Evolutionary conservation across 2,797 vertebrate genomes (phyloP), one percentile per base, ranked within the genome.

Genomic region (Coracias cyanogaster): DNA sequence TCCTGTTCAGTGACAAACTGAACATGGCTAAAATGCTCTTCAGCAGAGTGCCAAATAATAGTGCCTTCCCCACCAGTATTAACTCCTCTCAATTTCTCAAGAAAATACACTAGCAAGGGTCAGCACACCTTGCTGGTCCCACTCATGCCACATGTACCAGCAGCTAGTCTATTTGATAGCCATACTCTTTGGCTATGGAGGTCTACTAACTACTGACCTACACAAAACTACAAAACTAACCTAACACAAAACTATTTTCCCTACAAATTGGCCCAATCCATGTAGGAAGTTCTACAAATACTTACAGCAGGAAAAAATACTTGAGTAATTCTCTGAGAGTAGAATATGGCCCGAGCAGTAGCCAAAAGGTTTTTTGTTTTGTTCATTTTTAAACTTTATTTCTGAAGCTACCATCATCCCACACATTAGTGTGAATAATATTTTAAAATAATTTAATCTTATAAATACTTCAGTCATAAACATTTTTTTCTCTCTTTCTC

Each of bases 131-230:
- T 2, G 7, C 1, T 46, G 52, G 24, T 39, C 39, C 14, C n/a
- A 3, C 29, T 67, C 25, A 7, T 4, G 25, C 12, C 17, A 1
- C 0, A 49, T 1, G 15, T 6, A 21, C 46, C 39, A 85, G 48
- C 29, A 67, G 45, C 16, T 9, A 13, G 28, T 15, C 39, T n/a
- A 12, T 10, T 3, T 24, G 64, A 37, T 17, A 55, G 51, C 14
- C 46, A 16, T 7, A 4, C 5, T 21, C 39, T 43, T n/a, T 54
- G 58, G 24, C 45, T 43, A 2, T 2, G 12, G 46, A 83, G 6
- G 26, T 17, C 19, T 77, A 28, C 6, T 22, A 31, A 33, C 41
- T 43, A 43, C 41, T 43, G 13, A 43, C 41, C 41, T 43, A 43
- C 41, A 43, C 41, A 43, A 43, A 43, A 43, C 41, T 43, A 43